These are phyloP conservation scores for Coccyzus lansbergi DNA, from an alignment of 2,797 vertebrate species.

Conservation along the genomic window DNA sequence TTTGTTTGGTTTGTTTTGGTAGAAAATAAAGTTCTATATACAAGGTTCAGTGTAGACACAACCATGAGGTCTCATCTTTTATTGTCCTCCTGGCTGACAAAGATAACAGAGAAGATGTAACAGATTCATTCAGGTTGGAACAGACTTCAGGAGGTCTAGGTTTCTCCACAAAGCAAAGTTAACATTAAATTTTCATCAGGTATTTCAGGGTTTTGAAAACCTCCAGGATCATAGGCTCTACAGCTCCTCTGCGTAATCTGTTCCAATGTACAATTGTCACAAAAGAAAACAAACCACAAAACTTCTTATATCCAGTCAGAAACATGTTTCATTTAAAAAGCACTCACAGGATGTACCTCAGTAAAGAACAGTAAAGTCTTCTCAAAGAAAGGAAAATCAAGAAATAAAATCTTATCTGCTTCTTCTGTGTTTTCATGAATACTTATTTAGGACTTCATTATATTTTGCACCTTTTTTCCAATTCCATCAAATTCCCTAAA, in stretches of 20 bases:
- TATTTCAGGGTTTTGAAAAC: not conserved
- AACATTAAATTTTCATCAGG: not conserved
- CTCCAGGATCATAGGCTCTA: not conserved
- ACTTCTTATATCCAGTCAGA: not conserved
- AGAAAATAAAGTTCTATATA: not conserved
- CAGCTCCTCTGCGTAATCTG: not conserved
- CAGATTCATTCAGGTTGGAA: not conserved
- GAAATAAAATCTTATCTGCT: not conserved
- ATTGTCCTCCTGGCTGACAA: not conserved
- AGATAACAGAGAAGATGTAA: not conserved
- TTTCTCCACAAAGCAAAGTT: not conserved
- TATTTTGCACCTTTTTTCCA: not conserved
- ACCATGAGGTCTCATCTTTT: fast-evolving
- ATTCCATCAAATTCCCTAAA: not conserved
- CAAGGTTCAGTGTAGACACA: not conserved
- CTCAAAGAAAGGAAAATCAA: not conserved
- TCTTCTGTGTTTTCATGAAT: not conserved
- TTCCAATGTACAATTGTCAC: not conserved
- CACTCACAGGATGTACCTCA: not conserved
- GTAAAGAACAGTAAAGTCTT: not conserved
- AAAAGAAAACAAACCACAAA: not conserved
- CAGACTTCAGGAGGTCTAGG: not conserved
- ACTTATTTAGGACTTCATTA: not conserved
- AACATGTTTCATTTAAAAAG: not conserved
- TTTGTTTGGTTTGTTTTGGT: not conserved